Conservation (phyloP, 2,797 vertebrate species). For the Okamejei kenojei region DNA sequence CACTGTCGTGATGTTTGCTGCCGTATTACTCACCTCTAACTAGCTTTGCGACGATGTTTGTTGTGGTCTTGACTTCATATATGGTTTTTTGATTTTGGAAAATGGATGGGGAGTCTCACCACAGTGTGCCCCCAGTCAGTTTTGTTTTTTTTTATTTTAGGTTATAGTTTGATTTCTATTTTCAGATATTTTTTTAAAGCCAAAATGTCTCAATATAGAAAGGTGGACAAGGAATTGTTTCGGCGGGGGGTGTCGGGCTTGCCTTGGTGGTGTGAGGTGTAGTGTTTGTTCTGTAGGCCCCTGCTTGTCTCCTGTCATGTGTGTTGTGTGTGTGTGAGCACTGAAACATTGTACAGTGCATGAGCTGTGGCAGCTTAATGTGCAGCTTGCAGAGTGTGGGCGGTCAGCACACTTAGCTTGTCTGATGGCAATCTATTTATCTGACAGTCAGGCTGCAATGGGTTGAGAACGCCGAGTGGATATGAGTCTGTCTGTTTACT, state of each 20-base stretch:
- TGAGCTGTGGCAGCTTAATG: too few species aligned
- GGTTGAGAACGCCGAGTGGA: background rate
- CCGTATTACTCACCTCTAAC: background rate
- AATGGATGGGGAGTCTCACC: background rate
- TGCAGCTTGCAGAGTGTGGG: too few species aligned
- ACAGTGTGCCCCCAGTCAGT: too few species aligned
- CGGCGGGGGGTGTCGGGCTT: background rate
- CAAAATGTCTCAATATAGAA: background rate
- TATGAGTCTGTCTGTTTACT: background rate
- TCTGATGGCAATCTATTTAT: background rate
- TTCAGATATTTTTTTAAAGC: constrained; percentile 21
- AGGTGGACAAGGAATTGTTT: background rate
- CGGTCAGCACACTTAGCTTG: background rate
- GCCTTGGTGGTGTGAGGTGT: background rate
- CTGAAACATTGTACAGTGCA: background rate
- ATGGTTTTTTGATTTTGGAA: background rate
- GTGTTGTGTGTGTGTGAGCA: background rate
- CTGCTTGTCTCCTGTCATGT: background rate
- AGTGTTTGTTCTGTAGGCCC: background rate
- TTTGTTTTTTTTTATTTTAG: background rate
- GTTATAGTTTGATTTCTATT: background rate
- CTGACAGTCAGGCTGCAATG: background rate
- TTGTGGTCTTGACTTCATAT: background rate
- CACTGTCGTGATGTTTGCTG: constrained; percentile 7
- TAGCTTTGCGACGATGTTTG: background rate